Percentiles rank a stretch among this genome's conserved stretches.
Evolutionary conservation across 2,888 invertebrate species (phyloP).

Genomic region (Rhagonycha fulva): DNA sequence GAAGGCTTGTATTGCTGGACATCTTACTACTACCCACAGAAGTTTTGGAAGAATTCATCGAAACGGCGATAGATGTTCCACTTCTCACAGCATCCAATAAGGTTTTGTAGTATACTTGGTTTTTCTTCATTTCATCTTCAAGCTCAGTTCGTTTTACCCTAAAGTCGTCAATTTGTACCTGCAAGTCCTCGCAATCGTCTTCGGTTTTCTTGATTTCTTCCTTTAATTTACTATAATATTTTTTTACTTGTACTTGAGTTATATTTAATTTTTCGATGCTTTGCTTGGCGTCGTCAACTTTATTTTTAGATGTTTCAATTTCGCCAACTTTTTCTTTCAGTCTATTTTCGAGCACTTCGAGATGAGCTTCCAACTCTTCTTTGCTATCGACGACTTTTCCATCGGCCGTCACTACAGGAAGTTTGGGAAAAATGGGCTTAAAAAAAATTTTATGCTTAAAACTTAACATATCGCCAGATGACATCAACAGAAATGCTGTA

Average conservation of each 20-base stretch:
- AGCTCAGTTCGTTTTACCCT: constrained; percentile 40
- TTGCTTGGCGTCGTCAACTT: constrained; percentile 39
- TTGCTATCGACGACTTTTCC: constrained; percentile 40
- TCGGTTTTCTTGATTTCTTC: constrained; percentile 42
- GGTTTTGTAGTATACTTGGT: constrained; percentile 11
- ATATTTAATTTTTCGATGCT: constrained; percentile 44
- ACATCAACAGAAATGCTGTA: constrained; percentile 42
- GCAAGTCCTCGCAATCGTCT: constrained; percentile 42
- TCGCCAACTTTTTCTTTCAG: constrained; percentile 45
- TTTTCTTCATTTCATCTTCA: constrained; percentile 34
- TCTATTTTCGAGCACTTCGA: constrained; percentile 43
- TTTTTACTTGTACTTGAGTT: constrained; percentile 43
- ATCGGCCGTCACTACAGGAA: constrained; percentile 37
- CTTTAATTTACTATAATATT: constrained; percentile 45
- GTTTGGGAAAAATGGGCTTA: neutral
- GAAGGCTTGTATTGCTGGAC: neutral
- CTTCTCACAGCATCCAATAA: neutral
- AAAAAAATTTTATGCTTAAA: constrained; percentile 35
- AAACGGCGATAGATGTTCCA: neutral
- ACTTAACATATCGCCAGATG: constrained; percentile 40
- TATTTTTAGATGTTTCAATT: constrained; percentile 40
- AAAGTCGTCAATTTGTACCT: constrained; percentile 46
- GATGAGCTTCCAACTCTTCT: constrained; percentile 47
- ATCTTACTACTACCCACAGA: neutral
- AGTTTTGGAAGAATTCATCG: neutral